Conservation (phyloP, 1,140 invertebrate species). For the Lasioglossum baleicum region DNA sequence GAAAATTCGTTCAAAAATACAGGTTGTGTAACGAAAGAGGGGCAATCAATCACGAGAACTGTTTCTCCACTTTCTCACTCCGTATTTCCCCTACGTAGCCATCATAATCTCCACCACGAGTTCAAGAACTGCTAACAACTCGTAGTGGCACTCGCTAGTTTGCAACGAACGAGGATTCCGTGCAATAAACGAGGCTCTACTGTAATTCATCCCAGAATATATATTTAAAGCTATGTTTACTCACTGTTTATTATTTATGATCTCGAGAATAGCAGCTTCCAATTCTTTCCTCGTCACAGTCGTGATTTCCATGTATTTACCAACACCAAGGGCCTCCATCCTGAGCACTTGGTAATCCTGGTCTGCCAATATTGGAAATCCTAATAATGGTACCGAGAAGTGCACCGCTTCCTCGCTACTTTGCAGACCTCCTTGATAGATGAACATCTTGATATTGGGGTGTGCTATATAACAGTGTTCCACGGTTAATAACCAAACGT, state of each 20-base stretch:
- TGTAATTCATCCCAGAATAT: neutral
- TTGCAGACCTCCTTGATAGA: constrained; percentile 80
- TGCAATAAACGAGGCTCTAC: no score
- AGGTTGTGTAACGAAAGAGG: no score
- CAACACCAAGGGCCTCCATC: constrained; percentile 57
- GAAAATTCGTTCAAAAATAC: no score
- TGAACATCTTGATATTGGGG: constrained; percentile 75
- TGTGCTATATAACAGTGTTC: constrained; percentile 66
- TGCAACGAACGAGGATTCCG: no score
- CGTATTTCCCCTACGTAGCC: no score
- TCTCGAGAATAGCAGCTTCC: constrained; percentile 51
- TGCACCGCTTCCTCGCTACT: constrained; percentile 78
- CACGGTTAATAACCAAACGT: neutral
- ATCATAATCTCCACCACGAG: no score
- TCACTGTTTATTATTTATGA: constrained; percentile 58
- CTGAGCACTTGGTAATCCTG: constrained; percentile 59
- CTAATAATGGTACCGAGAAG: constrained; percentile 77
- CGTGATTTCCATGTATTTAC: constrained; percentile 41
- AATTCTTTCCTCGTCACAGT: constrained; percentile 44
- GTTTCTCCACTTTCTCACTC: no score
- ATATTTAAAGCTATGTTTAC: neutral
- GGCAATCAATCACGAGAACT: no score
- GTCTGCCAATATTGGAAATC: constrained; percentile 73
- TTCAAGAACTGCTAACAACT: no score
- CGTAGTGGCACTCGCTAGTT: no score